Conservation (phyloP, 1,140 invertebrate genomes). For the Ceratina australensis region DNA sequence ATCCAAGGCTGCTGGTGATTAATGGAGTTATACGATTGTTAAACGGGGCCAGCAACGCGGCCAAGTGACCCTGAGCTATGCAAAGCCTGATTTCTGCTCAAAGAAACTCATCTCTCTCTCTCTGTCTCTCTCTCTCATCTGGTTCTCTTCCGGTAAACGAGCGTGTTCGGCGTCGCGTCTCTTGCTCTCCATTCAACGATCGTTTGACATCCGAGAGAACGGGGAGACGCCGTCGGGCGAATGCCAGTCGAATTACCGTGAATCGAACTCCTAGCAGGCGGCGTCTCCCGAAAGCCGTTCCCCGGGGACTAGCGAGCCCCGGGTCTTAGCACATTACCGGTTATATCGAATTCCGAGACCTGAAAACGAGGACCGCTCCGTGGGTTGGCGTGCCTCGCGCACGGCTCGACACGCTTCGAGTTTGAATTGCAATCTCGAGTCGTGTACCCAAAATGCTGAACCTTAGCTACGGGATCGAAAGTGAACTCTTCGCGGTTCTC, state of each 20-base stretch:
- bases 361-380: slow-evolving; percentile 42
- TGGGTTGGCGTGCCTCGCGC: slow-evolving; percentile 6
- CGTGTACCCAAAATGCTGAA: background rate
- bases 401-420: background rate
- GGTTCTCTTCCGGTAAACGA: background rate
- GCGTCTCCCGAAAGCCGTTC: background rate
- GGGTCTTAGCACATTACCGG: slow-evolving; percentile 48
- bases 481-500: background rate
- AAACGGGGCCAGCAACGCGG: slow-evolving; percentile 29
- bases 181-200: slow-evolving; percentile 52
- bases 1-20: slow-evolving; percentile 36
- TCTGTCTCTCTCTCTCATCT: slow-evolving; percentile 1
- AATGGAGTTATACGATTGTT: slow-evolving; percentile 41
- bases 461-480: background rate
- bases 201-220: slow-evolving; percentile 66
- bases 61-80: slow-evolving; percentile 53
- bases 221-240: slow-evolving; percentile 49
- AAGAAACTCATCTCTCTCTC: slow-evolving; percentile 43
- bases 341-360: slow-evolving; percentile 51
- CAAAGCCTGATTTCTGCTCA: slow-evolving; percentile 48
- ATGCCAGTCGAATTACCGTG: slow-evolving; percentile 67
- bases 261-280: slow-evolving; percentile 65
- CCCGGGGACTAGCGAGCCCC: slow-evolving; percentile 32
- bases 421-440: background rate
- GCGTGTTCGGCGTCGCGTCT: slow-evolving; percentile 41